A percentile compares a stretch with the other conserved stretches of the same genome.
Evolutionary conservation across 2,113 vertebrate genomes (phyloP).

Genomic region (Melanerpes formicivorus): DNA sequence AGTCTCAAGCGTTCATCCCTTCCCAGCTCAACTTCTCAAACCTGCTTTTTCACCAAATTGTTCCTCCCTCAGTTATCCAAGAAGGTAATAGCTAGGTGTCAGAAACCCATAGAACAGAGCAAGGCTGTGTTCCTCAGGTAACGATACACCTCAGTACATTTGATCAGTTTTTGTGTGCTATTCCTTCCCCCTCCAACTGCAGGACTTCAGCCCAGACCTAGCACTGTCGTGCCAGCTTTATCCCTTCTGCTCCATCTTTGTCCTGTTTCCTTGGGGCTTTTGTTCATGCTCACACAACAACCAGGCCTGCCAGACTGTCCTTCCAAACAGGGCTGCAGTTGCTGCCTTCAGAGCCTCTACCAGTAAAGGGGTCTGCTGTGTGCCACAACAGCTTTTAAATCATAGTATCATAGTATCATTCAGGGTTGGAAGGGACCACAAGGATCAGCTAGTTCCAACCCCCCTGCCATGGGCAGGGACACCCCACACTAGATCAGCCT

Average conservation of each 20-base stretch:
- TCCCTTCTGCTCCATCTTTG: neutral
- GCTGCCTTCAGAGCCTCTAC: rapidly evolving
- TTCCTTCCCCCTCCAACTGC: neutral
- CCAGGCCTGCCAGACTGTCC: neutral
- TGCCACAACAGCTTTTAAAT: neutral
- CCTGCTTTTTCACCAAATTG: neutral
- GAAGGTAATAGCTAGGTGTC: neutral
- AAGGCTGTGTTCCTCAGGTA: neutral
- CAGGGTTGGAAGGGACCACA: too few relatives aligned
- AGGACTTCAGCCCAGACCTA: neutral
- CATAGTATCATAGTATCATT: too few relatives aligned
- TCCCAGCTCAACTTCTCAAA: neutral
- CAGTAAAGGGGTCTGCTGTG: neutral
- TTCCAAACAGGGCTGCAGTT: neutral
- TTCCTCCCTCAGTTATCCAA: neutral
- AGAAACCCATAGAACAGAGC: neutral
- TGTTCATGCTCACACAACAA: neutral
- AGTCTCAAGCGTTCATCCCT: neutral
- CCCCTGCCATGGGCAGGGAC: too few relatives aligned
- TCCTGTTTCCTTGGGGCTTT: neutral
- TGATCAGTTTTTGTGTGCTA: neutral
- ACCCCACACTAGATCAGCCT: too few relatives aligned
- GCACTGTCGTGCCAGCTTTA: neutral
- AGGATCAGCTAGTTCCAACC: too few relatives aligned
- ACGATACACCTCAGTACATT: neutral